Evolutionary conservation across 2,113 vertebrate genomes (phyloP).

Genomic region (Halichoeres trimaculatus): DNA sequence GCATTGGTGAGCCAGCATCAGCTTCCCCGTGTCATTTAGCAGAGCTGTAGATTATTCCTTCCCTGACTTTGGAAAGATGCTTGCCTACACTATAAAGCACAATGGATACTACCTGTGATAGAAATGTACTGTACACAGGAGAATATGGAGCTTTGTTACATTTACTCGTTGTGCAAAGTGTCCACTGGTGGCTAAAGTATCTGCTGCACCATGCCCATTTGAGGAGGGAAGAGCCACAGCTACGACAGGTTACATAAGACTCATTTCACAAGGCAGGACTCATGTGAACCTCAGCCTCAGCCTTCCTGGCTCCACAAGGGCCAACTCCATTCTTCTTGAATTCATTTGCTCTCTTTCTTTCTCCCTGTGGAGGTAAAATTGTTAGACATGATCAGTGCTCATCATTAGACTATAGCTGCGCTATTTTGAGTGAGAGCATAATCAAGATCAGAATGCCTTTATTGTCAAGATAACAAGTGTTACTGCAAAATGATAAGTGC

Average conservation of each 20-base stretch:
- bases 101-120: not conserved
- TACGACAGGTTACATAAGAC: constrained; percentile 45
- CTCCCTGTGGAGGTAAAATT: not conserved
- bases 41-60: constrained; percentile 40
- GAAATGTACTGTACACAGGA: not conserved
- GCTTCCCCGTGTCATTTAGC: constrained; percentile 25
- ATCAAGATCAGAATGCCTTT: no score
- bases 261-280: constrained; percentile 48
- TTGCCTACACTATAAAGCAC: not conserved
- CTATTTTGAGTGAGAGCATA: no score
- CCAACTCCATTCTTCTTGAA: constrained; percentile 28
- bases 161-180: not conserved
- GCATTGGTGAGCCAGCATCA: constrained; percentile 43
- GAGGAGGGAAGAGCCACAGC: constrained; percentile 26
- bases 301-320: constrained; percentile 27
- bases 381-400: not conserved
- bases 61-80: constrained; percentile 3
- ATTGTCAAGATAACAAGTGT: no score
- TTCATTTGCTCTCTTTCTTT: not conserved
- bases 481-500: no score
- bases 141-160: constrained; percentile 1
- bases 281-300: constrained; percentile 32
- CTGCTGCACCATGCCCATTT: constrained; percentile 25
- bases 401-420: no score
- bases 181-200: constrained; percentile 9